These are phyloP conservation scores for Agapornis canus DNA, from an alignment of 2,797 vertebrate species.

Conservation along the genomic window DNA sequence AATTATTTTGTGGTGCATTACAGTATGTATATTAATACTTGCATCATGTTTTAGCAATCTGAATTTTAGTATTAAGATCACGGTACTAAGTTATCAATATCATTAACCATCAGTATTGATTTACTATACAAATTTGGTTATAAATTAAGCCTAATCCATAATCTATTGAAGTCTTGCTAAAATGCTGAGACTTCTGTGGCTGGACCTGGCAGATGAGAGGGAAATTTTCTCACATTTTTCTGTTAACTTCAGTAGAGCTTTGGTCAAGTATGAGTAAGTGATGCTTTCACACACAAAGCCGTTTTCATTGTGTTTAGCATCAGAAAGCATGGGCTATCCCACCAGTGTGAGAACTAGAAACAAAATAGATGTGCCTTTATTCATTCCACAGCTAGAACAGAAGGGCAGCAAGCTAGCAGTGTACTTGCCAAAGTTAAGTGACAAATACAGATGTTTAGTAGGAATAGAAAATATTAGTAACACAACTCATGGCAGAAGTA, in stretches of 20 bases:
- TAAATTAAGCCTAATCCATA: neutral
- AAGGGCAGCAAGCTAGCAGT: neutral
- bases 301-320: neutral
- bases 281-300: neutral
- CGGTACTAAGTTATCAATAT: slow-evolving; percentile 42
- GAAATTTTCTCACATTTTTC: neutral
- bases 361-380: neutral
- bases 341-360: neutral
- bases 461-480: neutral
- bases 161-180: neutral
- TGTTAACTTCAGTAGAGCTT: neutral
- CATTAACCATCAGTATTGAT: slow-evolving; percentile 50
- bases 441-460: neutral
- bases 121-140: slow-evolving; percentile 43
- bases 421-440: neutral
- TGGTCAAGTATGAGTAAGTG: neutral
- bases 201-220: neutral
- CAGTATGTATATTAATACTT: slow-evolving; percentile 48
- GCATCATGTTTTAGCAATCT: slow-evolving; percentile 44
- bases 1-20: slow-evolving; percentile 62
- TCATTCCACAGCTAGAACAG: neutral
- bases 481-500: neutral
- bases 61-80: slow-evolving; percentile 61
- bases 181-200: neutral
- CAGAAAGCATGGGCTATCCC: neutral